Evolutionary conservation across 2,113 vertebrate species (phyloP).

Genomic region (Mustelus asterias): DNA sequence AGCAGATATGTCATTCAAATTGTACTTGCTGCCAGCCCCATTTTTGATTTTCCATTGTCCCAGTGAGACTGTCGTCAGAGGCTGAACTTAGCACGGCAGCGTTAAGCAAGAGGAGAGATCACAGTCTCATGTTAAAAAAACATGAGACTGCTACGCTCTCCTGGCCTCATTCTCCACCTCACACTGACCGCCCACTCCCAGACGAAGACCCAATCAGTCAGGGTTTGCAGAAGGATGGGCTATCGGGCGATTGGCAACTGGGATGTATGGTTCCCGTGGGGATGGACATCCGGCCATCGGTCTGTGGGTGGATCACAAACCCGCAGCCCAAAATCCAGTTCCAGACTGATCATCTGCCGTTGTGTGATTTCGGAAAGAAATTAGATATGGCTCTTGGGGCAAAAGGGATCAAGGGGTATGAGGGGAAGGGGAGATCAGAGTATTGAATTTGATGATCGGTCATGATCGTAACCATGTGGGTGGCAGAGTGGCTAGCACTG

Average conservation of each 20-base stretch:
- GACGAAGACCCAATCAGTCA: too few relatives aligned
- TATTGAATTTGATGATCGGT: too few relatives aligned
- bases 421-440: too few relatives aligned
- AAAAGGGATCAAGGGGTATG: too few relatives aligned
- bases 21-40: background rate
- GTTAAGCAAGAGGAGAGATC: background rate
- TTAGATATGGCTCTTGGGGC: too few relatives aligned
- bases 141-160: background rate
- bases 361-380: too few relatives aligned
- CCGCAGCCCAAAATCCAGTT: background rate
- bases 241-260: background rate
- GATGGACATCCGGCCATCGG: background rate
- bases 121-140: background rate
- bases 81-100: background rate
- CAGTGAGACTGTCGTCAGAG: background rate
- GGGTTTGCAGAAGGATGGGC: background rate
- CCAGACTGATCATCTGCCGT: background rate
- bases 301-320: background rate
- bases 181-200: background rate
- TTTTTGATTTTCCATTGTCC: background rate
- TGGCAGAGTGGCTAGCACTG: too few relatives aligned
- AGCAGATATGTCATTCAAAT: background rate
- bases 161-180: background rate
- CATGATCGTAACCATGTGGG: too few relatives aligned
- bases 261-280: background rate